Base-by-base conservation (phyloP, 30 jellyfish, hydroid and myxozoan genomes). In the Hydra vulgaris region DNA sequence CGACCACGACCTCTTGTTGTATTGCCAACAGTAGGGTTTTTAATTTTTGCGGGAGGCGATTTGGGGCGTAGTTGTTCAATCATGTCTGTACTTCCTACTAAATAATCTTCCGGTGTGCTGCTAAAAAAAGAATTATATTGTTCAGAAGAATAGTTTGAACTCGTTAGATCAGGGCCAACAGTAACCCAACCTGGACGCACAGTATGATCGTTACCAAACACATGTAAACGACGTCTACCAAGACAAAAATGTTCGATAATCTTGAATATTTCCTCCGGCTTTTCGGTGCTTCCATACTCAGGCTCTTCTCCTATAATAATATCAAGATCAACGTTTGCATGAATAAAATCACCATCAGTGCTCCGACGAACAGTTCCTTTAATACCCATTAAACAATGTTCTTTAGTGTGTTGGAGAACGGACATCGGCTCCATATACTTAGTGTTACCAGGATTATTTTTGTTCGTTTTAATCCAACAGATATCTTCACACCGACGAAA, bases 401-500 rank as follows among this genome's bases (percentile, higher is more conserved):
- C 99, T 82, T 94, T 94, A 56, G 99, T 93, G 86, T 93, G 99
- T 72, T 93, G 96, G 24, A 93, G 72, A 7, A 93, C 89, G 19
- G 99, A 80, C n/a, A 78, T 73, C 20, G 99, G 99, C 71, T 87
- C 96, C 96, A 93, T 93, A 77, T 93, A 88, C 67, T 93, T 93
- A 18, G 95, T 94, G 74, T 94, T 94, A 0, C 98, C 98, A 21
- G 98, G 98, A 23, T 87, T 87, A 16, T 25, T 72, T 82, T 88
- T 94, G 80, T 94, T 94, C 5, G 99, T 87, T 81, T 94, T 94
- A 18, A 94, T 89, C 99, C 99, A 94, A 61, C 99, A 94, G 21
- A 94, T 94, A 73, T 94, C 99, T 72, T 94, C 99, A 76, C 99
- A 94, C 18, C 99, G 94, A 27, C 99, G 83, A 75, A 94, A 94